phyloP scores from a whole-genome alignment of 2,797 vertebrate species.

The Rallus crepitans region DNA sequence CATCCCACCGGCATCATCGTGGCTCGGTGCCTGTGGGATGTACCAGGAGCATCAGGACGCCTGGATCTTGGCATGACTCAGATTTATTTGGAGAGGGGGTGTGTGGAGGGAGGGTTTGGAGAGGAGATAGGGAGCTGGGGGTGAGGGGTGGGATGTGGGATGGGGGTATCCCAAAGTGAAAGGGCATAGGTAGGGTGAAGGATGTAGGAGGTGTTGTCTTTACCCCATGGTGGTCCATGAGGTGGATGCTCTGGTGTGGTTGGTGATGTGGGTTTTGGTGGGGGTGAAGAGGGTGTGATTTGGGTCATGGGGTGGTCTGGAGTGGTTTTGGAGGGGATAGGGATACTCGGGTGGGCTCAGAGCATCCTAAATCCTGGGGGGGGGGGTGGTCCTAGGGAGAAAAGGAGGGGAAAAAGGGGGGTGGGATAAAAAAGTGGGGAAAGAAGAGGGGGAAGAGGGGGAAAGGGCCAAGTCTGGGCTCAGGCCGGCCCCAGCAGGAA shows the following conservation, averaged over 20 bases:
- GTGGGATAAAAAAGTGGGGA: no score
- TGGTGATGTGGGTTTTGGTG: background rate
- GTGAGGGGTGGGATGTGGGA: background rate
- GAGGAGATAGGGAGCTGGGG: rapidly evolving
- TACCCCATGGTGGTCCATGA: no score
- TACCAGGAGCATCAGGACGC: background rate
- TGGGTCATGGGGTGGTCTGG: background rate
- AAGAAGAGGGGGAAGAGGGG: no score
- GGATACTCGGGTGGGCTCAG: background rate
- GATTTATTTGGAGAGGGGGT: background rate
- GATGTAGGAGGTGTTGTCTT: background rate
- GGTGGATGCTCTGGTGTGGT: no score
- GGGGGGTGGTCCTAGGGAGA: no score
- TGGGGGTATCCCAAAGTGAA: background rate
- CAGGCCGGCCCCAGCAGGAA: no score
- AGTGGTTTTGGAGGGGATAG: background rate
- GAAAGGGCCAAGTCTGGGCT: no score
- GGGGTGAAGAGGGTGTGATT: background rate
- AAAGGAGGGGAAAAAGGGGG: rapidly evolving
- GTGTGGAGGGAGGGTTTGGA: rapidly evolving
- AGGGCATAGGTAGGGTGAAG: background rate
- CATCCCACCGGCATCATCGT: background rate
- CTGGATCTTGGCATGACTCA: background rate
- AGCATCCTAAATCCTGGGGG: background rate
- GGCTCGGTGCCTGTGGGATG: background rate